Conservation (phyloP, 2,888 invertebrate genomes). For the Rhingia rostrata region DNA sequence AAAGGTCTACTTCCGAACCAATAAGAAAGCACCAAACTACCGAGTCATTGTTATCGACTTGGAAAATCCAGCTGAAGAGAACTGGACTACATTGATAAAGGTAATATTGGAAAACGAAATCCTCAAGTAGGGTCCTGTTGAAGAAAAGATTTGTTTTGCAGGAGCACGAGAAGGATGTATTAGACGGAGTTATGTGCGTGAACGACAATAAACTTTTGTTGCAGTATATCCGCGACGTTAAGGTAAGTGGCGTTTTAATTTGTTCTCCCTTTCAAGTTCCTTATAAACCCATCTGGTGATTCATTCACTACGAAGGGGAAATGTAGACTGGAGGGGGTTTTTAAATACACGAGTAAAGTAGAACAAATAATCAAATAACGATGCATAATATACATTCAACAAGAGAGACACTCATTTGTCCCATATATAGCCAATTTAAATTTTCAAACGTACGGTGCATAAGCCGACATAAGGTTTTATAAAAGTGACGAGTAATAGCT, state of each 20-base stretch:
- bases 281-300: not conserved
- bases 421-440: no score
- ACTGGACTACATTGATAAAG: constrained; percentile 92
- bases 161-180: constrained; percentile 93
- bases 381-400: no score
- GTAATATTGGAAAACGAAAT: constrained; percentile 79
- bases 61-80: constrained; percentile 87
- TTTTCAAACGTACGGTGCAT: no score
- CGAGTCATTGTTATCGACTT: constrained; percentile 93
- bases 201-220: constrained; percentile 93
- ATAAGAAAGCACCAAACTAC: constrained; percentile 96
- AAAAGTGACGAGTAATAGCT: no score
- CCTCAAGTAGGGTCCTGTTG: no score
- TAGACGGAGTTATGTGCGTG: constrained; percentile 94
- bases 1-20: constrained; percentile 93
- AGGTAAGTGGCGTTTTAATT: constrained; percentile 85
- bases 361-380: no score
- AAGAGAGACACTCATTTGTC: no score
- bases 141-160: constrained; percentile 56
- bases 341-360: no score
- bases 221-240: constrained; percentile 96
- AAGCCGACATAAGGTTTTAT: no score
- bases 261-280: not conserved
- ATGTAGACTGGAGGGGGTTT: no score
- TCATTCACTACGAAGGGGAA: no score